Conservation (phyloP, 2,888 invertebrate species). For the Tetragonula carbonaria region DNA sequence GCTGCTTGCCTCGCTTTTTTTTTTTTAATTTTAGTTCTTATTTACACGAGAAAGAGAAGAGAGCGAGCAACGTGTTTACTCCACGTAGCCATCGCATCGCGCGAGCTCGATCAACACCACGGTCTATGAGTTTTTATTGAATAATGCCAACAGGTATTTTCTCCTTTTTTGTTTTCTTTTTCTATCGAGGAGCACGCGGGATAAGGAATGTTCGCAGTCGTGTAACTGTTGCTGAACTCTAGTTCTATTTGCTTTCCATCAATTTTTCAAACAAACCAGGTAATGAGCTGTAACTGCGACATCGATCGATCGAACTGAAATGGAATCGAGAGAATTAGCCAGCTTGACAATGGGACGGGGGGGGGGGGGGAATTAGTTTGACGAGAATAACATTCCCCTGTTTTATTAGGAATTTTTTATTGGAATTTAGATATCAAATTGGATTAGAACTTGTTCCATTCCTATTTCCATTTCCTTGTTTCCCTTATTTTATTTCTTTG, state of each 20-base stretch:
- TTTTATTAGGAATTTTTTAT: neutral
- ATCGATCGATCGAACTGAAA: neutral
- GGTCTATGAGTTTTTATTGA: neutral
- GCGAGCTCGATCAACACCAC: slow-evolving; percentile 10
- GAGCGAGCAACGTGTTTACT: slow-evolving; percentile 44
- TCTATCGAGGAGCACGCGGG: neutral
- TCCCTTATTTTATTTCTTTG: too few relatives aligned
- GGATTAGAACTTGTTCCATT: neutral
- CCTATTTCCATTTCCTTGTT: neutral
- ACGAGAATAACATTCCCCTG: neutral
- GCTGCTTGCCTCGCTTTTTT: neutral
- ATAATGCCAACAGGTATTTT: neutral
- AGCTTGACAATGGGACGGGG: neutral
- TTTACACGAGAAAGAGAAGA: slow-evolving; percentile 35
- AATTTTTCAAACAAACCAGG: neutral
- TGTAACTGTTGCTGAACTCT: neutral
- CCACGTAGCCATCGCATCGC: slow-evolving; percentile 9
- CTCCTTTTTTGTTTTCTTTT: too few relatives aligned
- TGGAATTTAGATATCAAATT: neutral
- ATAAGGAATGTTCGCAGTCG: neutral
- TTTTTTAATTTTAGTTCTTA: slow-evolving; percentile 25
- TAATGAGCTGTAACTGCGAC: neutral
- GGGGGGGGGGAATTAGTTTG: neutral
- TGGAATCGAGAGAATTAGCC: neutral
- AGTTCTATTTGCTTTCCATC: neutral